Evolutionary conservation across 1,140 invertebrate species (phyloP), one percentile per base, ranked within the genome.

Genomic region (Plectrocnemia conspersa): DNA sequence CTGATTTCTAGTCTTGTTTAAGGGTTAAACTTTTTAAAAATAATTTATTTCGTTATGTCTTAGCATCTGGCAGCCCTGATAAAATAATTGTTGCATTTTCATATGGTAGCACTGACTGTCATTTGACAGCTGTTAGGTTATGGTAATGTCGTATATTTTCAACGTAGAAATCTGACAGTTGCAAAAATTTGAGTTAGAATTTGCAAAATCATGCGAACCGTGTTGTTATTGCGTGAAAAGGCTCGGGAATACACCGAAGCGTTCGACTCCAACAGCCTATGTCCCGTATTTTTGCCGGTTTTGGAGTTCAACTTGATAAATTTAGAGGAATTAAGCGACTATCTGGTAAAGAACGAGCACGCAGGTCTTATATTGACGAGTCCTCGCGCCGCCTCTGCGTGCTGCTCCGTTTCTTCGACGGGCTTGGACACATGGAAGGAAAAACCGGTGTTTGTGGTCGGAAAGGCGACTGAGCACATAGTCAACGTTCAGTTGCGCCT

Each of bases 381-480:
- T 63, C 69, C 69, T 38, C 59, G 74, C 58, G 71, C 70, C 53
- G 68, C 75, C 10, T 61, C 66, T 54, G 68, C 68, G 25, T 25
- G 27, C 54, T 21, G 38, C 21, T 36, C 25, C 65, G 11, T 29
- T 52, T 19, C 7, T 33, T 29, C 24, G 9, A 19, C 21, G 21
- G 11, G 5, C 1, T 3, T 58, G 5, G 36, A 58, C 7, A 41
- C 64, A 38, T 75, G 72, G 73, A 60, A 56, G 45, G 47, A 47
- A 3, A 72, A 72, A 63, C 41, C 55, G n/a, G 67, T 72, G 52
- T 77, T 69, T 66, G 70, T 66, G 41, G 71, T 77, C 11, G 74
- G 75, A n/a, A 68, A 72, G 64, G 62, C 64, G 15, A 77, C 73
- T 18, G 59, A 61, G 40, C 62, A 63, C 21, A 58, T 55, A 40